Evolutionary conservation across 2,888 invertebrate species (phyloP), one percentile per base, ranked within the genome.

Genomic region (Vanessa cardui): DNA sequence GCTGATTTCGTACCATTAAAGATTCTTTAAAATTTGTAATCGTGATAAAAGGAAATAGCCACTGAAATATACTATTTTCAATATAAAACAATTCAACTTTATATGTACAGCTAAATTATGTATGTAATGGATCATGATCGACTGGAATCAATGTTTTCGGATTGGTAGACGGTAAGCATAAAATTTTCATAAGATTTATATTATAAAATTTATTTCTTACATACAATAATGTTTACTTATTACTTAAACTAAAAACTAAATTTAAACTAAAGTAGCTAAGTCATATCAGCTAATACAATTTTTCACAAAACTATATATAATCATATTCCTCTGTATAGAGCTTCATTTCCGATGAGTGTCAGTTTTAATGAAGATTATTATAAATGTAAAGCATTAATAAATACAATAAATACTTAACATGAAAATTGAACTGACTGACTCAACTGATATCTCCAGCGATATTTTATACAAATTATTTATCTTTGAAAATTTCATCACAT

Each of bases 131-230:
- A n/a, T 47, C 7, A 47, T 47, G 2, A 47, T n/a, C 6, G 5
- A 47, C 18, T 47, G 18, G 47, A 18, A 47, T 47, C 5, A n/a
- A 18, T n/a, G 26, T 26, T 44, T 58, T 39, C 9, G 18, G 49
- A 15, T 39, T n/a, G 12, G 46, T 15, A 9, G 20, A 58, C n/a
- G 15, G 21, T 52, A 20, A 15, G 9, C 50, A 33, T 33, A 33
- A 63, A 61, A 63, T 31, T 7, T 45, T 39, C 44, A 31, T 54
- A 62, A 52, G 31, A 62, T 73, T 75, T 80, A 79, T 86, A 86
- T 84, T 89, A 87, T 86, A 86, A 90, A 91, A 88, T 88, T 85
- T 90, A 91, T 91, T 91, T 83, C 92, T 92, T 92, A 91, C 86
- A 85, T 88, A 88, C 86, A 89, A 81, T 87, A 88, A 87, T 78